Conservation (phyloP, 2,797 vertebrate genomes). For the Phrynocephalus forsythii region DNA sequence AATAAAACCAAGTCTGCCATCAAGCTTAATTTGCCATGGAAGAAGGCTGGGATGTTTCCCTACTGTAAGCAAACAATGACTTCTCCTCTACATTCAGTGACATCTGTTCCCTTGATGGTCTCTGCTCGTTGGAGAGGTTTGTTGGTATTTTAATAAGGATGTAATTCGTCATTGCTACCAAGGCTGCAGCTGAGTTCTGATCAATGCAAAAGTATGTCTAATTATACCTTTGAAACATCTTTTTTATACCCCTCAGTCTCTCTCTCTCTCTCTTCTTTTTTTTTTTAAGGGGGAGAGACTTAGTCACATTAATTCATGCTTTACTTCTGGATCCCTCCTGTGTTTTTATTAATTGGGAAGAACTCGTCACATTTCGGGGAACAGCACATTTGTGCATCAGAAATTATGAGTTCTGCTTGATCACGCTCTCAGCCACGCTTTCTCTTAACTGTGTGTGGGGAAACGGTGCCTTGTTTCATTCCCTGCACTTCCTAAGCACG, state of each 20-base stretch:
- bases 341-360: neutral
- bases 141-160: conserved; percentile 8
- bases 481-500: neutral
- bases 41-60: conserved; percentile 20
- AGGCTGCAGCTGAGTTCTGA: conserved; percentile 18
- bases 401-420: neutral
- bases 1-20: conserved; percentile 27
- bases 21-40: conserved; percentile 15
- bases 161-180: conserved; percentile 9
- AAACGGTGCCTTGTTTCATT: neutral
- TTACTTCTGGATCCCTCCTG: neutral
- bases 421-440: fast-evolving
- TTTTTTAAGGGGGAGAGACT: neutral
- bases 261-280: no score
- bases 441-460: neutral
- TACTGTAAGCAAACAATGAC: conserved; percentile 25
- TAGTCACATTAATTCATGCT: neutral
- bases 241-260: no score
- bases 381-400: neutral
- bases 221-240: conserved; percentile 3
- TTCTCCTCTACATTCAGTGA: conserved; percentile 13
- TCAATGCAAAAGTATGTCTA: neutral
- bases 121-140: neutral
- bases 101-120: conserved; percentile 26
- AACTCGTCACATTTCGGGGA: conserved; percentile 1